phyloP scores from a whole-genome alignment of 2,888 invertebrate species.

The Callosobruchus maculatus region DNA sequence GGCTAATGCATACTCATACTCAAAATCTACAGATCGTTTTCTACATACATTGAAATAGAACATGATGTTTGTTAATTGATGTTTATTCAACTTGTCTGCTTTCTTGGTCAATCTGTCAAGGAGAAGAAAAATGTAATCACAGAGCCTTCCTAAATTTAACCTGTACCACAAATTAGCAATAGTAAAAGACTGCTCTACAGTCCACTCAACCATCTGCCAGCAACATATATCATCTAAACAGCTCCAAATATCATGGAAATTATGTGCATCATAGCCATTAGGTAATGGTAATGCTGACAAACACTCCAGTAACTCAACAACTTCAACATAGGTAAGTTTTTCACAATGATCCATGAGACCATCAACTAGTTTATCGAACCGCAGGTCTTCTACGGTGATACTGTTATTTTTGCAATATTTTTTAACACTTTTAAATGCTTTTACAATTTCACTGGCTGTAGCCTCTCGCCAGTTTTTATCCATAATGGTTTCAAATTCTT shows the following conservation, averaged over 20 bases:
- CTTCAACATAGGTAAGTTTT: constrained; percentile 56
- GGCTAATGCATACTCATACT: constrained; percentile 59
- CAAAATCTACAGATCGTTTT: constrained; percentile 58
- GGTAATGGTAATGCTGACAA: constrained; percentile 55
- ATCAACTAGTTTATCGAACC: constrained; percentile 45
- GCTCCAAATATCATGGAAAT: constrained; percentile 64
- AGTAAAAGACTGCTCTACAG: constrained; percentile 53
- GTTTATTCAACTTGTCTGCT: constrained; percentile 56
- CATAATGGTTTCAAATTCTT: constrained; percentile 19
- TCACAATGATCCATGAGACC: constrained; percentile 52
- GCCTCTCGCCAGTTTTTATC: constrained; percentile 33
- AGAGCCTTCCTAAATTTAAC: constrained; percentile 48
- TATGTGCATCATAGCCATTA: constrained; percentile 53
- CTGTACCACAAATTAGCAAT: constrained; percentile 64
- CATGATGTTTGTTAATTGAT: constrained; percentile 64
- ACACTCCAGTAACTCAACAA: constrained; percentile 54
- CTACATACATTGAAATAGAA: constrained; percentile 64
- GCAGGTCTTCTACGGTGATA: constrained; percentile 36
- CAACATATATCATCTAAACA: constrained; percentile 65
- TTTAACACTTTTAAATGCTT: constrained; percentile 34
- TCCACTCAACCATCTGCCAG: constrained; percentile 51
- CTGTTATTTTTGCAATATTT: constrained; percentile 34
- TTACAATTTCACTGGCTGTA: constrained; percentile 35
- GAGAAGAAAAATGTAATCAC: constrained; percentile 56
- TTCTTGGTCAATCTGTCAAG: constrained; percentile 57